phyloP scores from a whole-genome alignment of 2,888 invertebrate species.

The Xestia c-nigrum region DNA sequence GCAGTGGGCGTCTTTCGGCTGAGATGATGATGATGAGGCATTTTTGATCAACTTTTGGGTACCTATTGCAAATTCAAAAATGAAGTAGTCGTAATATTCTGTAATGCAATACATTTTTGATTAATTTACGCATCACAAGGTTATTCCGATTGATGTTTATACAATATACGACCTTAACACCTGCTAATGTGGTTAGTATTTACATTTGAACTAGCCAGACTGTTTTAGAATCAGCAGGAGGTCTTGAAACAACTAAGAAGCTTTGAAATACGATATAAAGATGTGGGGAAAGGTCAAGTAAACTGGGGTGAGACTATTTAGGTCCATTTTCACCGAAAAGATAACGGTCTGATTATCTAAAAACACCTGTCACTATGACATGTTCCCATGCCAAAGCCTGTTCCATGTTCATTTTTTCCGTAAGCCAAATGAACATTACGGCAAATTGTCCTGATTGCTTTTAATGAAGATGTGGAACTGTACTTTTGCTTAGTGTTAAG shows the following conservation, averaged over 20 bases:
- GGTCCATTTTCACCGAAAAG: too few species aligned
- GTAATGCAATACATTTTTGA: constrained; percentile 1
- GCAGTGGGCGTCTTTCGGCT: too few species aligned
- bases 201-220: neutral
- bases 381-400: too few species aligned
- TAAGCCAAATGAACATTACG: neutral
- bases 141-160: neutral
- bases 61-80: neutral
- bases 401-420: constrained; percentile 13
- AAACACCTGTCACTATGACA: too few species aligned
- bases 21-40: too few species aligned
- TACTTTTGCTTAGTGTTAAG: neutral
- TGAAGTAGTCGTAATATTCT: neutral
- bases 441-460: neutral
- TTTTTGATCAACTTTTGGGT: neutral
- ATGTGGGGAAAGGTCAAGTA: neutral
- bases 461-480: neutral
- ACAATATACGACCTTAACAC: constrained; percentile 21
- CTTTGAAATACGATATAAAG: constrained; percentile 25
- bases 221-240: constrained; percentile 21
- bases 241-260: neutral
- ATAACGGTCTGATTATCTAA: too few species aligned
- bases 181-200: constrained; percentile 38
- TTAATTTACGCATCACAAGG: constrained; percentile 13
- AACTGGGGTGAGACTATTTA: neutral